Base-by-base conservation (phyloP, 2,888 invertebrate species). In the Tetropium fuscum region DNA sequence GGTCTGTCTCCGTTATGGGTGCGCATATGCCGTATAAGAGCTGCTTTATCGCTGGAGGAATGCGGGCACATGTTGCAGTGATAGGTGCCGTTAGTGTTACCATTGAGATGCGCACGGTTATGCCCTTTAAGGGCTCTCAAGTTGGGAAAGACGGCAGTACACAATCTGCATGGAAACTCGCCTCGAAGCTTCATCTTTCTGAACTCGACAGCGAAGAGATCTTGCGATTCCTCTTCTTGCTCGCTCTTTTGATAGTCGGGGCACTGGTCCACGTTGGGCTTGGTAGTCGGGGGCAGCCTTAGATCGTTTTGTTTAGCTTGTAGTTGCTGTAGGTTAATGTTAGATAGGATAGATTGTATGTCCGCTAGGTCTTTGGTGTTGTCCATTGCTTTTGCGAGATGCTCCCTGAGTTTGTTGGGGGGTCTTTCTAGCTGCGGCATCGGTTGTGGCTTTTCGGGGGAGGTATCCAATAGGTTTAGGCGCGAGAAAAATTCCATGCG, bases 1-100 rank as follows among this genome's bases (percentile, higher is more conserved):
- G 97, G 97, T 7, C 97, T 86, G 74, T 97, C 97, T 0, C 97
- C 97, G 76, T 96, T 97, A 82, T 97, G 97, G 0, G 94, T 94
- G 36, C 97, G 86, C 88, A 97, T 91, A 76, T 97, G 97, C 13
- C 96, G 88, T 5, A 94, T 91, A 45, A 98, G 83, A 1, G 96
- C 95, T 13, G 94, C 93, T 81, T 97, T 97, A 78, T 97, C 97
- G 30, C 92, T 86, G 66, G 93, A 92, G 1, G 91, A 90, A 81
- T 94, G 96, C 0, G 92, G 90, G 69, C 97, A 97, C 90, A 96
- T 93, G 79, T 95, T 95, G 83, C 97, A 97, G 49, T 92, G 89
- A 80, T 95, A 97, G 0, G 94, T 94, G 0, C 92, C 91, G 3
- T 84, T 83, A 0, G 88, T 89, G 1, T 88, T 90, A 0, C 91